Base-by-base conservation (phyloP, 1,140 invertebrate species). In the Dryas iulia region DNA sequence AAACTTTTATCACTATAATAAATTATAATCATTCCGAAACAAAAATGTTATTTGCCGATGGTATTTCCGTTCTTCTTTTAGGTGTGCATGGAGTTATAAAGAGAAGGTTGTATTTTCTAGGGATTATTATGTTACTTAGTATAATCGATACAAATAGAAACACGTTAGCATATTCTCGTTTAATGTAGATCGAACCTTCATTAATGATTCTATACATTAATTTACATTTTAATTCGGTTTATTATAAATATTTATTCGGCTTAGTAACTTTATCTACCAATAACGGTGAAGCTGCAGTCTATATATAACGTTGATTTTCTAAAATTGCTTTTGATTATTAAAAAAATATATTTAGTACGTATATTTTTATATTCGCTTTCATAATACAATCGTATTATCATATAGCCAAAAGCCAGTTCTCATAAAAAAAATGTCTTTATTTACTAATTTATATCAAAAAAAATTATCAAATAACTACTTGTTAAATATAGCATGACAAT, bases 181-280 rank as follows among this genome's bases (percentile, higher is more conserved):
- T 75, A 83, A 84, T 82, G 74, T 76, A 77, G 79, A 81, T 69
- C 69, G 76, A 76, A 76, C 70, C 78, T 81, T 77, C 78, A 76
- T 86, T 86, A 89, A 89, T 87, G 79, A 79, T 80, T 74, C 82
- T 82, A 82, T 82, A 86, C 82, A 83, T 85, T 86, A 82, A 89
- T 89, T 87, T 83, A 87, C 87, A 89, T 90, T 81, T 87, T 81
- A 87, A 89, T 90, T 81, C 71, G 72, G 71, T 69, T 54, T 69
- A 81, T 78, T 83, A 87, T 87, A 83, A 85, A 87, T 87, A 86
- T 88, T 90, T 81, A 88, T 90, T 77, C 69, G 72, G 68, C 26
- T 70, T 59, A 72, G 60, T 71, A 77, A 73, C 77, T 80, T 84
- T 83, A 87, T 87, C 81, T 82, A 72, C 75, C 79, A 86, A 78